phyloP scores from a whole-genome alignment of 2,113 vertebrate species.

The Sminthopsis crassicaudata region DNA sequence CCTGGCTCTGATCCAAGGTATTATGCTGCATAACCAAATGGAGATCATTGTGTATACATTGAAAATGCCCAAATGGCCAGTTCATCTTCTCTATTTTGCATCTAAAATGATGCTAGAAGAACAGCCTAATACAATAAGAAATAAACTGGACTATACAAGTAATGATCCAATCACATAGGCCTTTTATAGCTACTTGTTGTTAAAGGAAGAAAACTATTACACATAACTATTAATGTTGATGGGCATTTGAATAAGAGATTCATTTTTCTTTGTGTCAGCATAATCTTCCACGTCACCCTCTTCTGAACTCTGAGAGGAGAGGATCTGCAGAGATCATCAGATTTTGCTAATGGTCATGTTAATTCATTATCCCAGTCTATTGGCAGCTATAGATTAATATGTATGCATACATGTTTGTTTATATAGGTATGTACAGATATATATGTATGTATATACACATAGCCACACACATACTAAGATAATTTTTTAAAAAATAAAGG shows the following conservation, averaged over 20 bases:
- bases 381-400: conserved; percentile 1
- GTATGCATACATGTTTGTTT: neutral
- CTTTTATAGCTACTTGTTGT: conserved; percentile 39
- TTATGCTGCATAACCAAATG: conserved; percentile 52
- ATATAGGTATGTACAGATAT: neutral
- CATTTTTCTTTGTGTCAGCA: conserved; percentile 24
- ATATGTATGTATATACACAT: neutral
- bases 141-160: conserved; percentile 47
- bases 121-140: conserved; percentile 30
- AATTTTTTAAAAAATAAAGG: conserved; percentile 59
- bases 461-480: neutral
- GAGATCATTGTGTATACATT: conserved; percentile 9
- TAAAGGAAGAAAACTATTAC: conserved; percentile 38
- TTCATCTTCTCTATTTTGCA: conserved; percentile 40
- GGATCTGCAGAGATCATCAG: conserved; percentile 23
- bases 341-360: conserved; percentile 15
- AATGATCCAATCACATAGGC: conserved; percentile 32
- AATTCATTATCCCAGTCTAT: conserved; percentile 40
- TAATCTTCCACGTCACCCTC: conserved; percentile 28
- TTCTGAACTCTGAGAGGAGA: conserved; percentile 45
- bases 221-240: neutral
- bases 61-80: conserved; percentile 36
- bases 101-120: conserved; percentile 42
- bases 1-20: neutral
- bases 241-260: conserved; percentile 13